phyloP scores from a whole-genome alignment of 2,113 vertebrate genomes.

The Bufo bufo region DNA sequence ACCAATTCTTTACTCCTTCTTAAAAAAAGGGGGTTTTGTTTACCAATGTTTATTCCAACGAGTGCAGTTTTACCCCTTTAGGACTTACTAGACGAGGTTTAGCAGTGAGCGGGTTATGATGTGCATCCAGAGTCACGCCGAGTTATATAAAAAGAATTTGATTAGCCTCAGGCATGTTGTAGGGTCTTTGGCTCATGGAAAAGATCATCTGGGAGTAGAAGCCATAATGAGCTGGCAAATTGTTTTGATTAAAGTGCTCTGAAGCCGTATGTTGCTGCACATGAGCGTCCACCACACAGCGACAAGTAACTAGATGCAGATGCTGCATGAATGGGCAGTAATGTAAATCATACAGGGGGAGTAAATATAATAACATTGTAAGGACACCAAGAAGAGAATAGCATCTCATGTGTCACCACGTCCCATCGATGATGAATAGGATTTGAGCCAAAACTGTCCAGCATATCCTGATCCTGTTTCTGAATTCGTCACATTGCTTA shows the following conservation, averaged over 20 bases:
- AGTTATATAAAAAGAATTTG: constrained; percentile 42
- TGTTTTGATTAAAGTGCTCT: constrained; percentile 55
- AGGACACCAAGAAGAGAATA: neutral
- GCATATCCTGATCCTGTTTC: too few relatives aligned
- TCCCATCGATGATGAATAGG: too few relatives aligned
- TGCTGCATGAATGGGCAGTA: constrained; percentile 17
- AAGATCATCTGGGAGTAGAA: constrained; percentile 39
- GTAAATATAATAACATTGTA: neutral
- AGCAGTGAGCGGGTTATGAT: constrained; percentile 5
- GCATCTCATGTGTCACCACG: neutral
- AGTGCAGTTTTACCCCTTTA: neutral
- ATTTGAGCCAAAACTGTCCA: too few relatives aligned
- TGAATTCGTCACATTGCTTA: too few relatives aligned
- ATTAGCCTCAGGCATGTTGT: constrained; percentile 36
- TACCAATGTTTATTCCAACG: constrained; percentile 23
- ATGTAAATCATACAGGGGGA: neutral
- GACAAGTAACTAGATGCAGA: constrained; percentile 45
- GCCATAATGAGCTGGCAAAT: constrained; percentile 51
- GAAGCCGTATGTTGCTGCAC: neutral
- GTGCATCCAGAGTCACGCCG: constrained; percentile 30
- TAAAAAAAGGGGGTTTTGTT: constrained; percentile 20
- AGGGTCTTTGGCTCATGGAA: constrained; percentile 7
- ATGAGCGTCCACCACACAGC: neutral
- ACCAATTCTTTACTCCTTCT: neutral
- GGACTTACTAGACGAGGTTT: constrained; percentile 14